A percentile compares a stretch with the other conserved stretches of the same genome.
These are phyloP conservation scores for Scelioninae gen. 1 DNA, from an alignment of 2,888 invertebrate genomes.

Conservation along the genomic window DNA sequence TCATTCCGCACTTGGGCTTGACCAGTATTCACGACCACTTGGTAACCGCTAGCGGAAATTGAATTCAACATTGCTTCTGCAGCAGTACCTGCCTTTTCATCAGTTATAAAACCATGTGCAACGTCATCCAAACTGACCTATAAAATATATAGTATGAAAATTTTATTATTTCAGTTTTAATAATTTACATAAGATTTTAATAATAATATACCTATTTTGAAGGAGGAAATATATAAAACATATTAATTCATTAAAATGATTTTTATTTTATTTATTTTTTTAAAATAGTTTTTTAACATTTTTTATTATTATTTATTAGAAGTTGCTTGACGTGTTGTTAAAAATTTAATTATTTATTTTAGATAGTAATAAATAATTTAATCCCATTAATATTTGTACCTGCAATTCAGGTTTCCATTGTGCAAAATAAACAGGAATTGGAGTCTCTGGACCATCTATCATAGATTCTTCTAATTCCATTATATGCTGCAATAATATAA, in stretches of 20 bases:
- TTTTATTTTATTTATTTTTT: no score
- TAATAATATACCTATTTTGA: no score
- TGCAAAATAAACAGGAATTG: constrained; percentile 95
- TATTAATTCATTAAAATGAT: no score
- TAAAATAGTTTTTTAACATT: no score
- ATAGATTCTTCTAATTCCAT: constrained; percentile 92
- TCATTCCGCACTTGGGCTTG: constrained; percentile 90
- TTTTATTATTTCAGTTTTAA: no score
- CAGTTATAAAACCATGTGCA: constrained; percentile 88
- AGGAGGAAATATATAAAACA: no score
- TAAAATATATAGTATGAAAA: constrained; percentile 2
- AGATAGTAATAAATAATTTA: no score
- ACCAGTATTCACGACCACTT: constrained; percentile 92
- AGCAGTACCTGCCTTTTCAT: constrained; percentile 91
- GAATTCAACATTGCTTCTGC: constrained; percentile 93
- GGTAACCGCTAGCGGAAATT: constrained; percentile 97
- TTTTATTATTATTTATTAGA: no score
- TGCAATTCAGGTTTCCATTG: constrained; percentile 90
- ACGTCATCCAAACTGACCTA: constrained; percentile 90
- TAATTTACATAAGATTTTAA: no score
- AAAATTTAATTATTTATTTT: no score
- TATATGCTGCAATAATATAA: constrained; percentile 86
- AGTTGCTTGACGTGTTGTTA: no score
- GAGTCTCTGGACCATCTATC: constrained; percentile 90
- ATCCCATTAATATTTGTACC: no score